A percentile compares a stretch with the other conserved stretches of the same genome.
Evolutionary conservation across 1,140 invertebrate species (phyloP).

Genomic region (Acyrthosiphon pisum): DNA sequence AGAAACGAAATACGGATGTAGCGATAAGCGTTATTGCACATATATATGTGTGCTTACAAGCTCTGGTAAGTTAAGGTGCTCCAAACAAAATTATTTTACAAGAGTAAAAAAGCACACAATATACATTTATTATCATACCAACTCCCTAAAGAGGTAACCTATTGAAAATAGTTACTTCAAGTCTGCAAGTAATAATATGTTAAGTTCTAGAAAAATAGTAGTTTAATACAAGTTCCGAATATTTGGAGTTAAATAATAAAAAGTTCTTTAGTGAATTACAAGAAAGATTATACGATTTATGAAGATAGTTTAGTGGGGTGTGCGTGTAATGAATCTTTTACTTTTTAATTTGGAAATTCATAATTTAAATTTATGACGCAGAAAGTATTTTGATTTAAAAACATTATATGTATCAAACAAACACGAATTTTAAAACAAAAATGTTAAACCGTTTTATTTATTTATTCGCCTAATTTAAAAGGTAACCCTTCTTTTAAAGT

Average conservation of each 20-base stretch:
- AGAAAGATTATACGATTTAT: not conserved
- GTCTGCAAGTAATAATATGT: not conserved
- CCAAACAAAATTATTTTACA: not conserved
- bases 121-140: not conserved
- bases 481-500: not conserved
- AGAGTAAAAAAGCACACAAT: not conserved
- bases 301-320: not conserved
- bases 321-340: not conserved
- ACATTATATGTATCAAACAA: not conserved
- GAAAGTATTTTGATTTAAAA: not conserved
- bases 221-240: not conserved
- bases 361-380: not conserved
- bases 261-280: not conserved
- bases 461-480: constrained; percentile 2
- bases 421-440: not conserved
- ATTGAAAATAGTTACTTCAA: not conserved
- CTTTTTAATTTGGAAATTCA: not conserved
- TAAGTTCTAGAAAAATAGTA: not conserved
- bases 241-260: not conserved
- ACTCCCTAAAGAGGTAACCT: not conserved
- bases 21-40: not conserved
- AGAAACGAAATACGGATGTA: not conserved
- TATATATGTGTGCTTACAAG: not conserved
- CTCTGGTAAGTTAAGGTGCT: not conserved
- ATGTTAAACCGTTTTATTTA: not conserved